Evolutionary conservation across 1,140 invertebrate genomes (phyloP).

Genomic region (Sarcophaga peregrina): DNA sequence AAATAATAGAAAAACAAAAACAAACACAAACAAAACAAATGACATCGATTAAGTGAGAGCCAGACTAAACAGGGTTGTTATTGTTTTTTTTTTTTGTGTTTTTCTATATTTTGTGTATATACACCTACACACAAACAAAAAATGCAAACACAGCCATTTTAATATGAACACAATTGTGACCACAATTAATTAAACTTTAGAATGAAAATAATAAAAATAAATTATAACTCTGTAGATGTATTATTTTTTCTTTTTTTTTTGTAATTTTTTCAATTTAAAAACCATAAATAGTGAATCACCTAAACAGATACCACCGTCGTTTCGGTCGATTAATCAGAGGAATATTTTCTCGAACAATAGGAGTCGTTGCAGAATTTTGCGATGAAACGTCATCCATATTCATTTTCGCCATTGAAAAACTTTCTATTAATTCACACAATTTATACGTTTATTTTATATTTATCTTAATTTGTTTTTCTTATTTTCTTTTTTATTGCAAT

Average conservation of each 20-base stretch:
- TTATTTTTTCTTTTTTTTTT: not conserved
- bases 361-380: constrained; percentile 59
- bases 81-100: not conserved
- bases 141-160: not conserved
- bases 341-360: constrained; percentile 68
- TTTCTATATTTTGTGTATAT: not conserved
- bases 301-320: constrained; percentile 65
- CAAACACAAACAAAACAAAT: too few species aligned
- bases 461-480: not conserved
- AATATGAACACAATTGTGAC: not conserved
- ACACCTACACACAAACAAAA: not conserved
- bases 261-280: not conserved
- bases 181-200: not conserved
- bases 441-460: not conserved
- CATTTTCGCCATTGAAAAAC: constrained; percentile 37
- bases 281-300: constrained; percentile 62
- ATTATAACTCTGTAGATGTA: not conserved
- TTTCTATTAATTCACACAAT: constrained; percentile 40
- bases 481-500: not conserved
- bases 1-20: too few species aligned
- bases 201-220: constrained; percentile 2
- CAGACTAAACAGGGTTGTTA: too few species aligned
- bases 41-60: too few species aligned
- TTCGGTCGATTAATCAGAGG: constrained; percentile 67
- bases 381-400: constrained; percentile 60